Percentiles rank a stretch among this genome's conserved stretches.
Evolutionary conservation across 2,797 vertebrate species (phyloP).

Genomic region (Chelon auratus): DNA sequence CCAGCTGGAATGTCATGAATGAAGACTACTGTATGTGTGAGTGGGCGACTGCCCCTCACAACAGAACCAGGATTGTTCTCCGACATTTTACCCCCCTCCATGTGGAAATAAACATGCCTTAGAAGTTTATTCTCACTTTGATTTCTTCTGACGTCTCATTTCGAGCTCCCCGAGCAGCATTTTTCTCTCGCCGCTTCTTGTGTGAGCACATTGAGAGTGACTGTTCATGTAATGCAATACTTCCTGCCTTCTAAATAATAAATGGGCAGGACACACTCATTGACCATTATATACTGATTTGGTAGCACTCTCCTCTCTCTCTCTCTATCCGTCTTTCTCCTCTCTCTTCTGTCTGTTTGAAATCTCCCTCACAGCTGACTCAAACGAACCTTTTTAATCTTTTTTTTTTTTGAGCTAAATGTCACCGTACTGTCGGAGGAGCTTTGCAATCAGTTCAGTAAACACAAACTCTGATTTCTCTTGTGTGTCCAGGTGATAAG

Average conservation of each 20-base stretch:
- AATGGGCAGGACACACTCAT: conserved; percentile 70
- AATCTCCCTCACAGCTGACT: conserved; percentile 23
- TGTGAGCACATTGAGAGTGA: conserved; percentile 35
- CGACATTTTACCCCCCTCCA: conserved; percentile 27
- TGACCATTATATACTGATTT: conserved; percentile 62
- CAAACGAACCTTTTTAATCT: not conserved
- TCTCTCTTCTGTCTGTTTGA: conserved; percentile 32
- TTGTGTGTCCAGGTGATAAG: conserved; percentile 29
- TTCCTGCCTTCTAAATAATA: conserved; percentile 83
- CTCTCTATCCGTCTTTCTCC: conserved; percentile 12
- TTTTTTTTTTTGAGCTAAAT: conserved; percentile 1
- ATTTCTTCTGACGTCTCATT: not conserved
- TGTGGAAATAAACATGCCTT: conserved; percentile 13
- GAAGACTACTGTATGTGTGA: conserved; percentile 44
- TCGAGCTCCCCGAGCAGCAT: not conserved
- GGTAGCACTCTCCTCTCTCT: conserved; percentile 26
- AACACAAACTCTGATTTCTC: not conserved
- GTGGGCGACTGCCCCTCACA: conserved; percentile 47
- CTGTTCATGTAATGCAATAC: conserved; percentile 74
- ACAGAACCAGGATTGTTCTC: conserved; percentile 65
- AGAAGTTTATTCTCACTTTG: conserved; percentile 1
- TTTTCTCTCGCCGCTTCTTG: not conserved
- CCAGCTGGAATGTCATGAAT: conserved; percentile 59
- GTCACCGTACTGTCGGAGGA: not conserved
- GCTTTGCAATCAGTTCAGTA: not conserved